These are phyloP conservation scores for Dryobotodes eremita DNA, from an alignment of 2,888 invertebrate genomes.

Conservation along the genomic window DNA sequence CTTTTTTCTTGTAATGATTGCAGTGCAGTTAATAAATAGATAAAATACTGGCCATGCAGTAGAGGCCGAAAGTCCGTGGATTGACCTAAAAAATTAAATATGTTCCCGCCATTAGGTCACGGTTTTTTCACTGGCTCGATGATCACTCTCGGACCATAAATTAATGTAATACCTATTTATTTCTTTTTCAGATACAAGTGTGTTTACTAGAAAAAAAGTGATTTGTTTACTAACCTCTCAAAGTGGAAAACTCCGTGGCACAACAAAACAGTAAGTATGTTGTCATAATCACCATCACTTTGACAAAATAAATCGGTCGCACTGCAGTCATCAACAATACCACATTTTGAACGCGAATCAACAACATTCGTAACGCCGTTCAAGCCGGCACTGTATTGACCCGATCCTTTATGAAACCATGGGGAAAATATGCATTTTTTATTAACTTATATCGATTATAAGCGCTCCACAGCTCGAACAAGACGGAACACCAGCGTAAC, in stretches of 20 bases:
- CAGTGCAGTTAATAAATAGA: conserved; percentile 9
- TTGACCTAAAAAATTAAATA: conserved; percentile 27
- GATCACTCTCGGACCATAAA: not conserved
- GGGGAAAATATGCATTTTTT: conserved; percentile 90
- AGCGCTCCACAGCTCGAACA: conserved; percentile 71
- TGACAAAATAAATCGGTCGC: conserved; percentile 71
- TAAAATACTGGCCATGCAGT: conserved; percentile 26
- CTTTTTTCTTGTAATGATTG: conserved; percentile 27
- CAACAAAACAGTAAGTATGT: conserved; percentile 70
- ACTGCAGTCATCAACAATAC: conserved; percentile 72
- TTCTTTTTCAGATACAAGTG: conserved; percentile 1
- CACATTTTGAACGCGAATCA: conserved; percentile 69
- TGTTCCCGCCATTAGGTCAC: conserved; percentile 54
- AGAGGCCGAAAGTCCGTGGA: not conserved
- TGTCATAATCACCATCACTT: conserved; percentile 76
- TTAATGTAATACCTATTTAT: not conserved
- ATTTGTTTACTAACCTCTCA: conserved; percentile 86
- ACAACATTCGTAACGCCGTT: conserved; percentile 74
- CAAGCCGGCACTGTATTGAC: conserved; percentile 80
- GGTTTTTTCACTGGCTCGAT: conserved; percentile 10
- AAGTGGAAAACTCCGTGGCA: conserved; percentile 70
- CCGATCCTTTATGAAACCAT: conserved; percentile 85
- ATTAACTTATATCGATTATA: conserved; percentile 88
- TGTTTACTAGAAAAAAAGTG: conserved; percentile 20
- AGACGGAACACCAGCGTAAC: conserved; percentile 71